Evolutionary conservation across 2,888 invertebrate genomes (phyloP).

Genomic region (Thera obeliscata): DNA sequence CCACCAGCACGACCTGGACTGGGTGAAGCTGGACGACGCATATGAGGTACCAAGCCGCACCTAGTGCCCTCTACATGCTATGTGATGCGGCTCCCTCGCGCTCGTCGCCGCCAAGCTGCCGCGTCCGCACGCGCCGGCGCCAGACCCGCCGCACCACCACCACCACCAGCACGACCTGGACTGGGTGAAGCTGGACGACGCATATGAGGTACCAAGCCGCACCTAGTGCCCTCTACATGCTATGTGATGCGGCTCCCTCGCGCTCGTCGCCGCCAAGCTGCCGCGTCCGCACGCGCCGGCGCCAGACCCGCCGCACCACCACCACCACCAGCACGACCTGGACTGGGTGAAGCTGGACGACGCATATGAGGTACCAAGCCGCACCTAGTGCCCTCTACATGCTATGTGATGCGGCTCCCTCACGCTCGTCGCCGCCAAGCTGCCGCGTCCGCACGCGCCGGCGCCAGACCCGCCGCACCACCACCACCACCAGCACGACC

Average conservation of each 20-base stretch:
- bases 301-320: slow-evolving; percentile 83
- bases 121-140: slow-evolving; percentile 92
- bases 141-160: slow-evolving; percentile 82
- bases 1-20: slow-evolving; percentile 83
- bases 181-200: slow-evolving; percentile 87
- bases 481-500: slow-evolving; percentile 83
- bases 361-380: slow-evolving; percentile 85
- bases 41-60: slow-evolving; percentile 72
- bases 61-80: too few species aligned
- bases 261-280: slow-evolving; percentile 93
- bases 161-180: slow-evolving; percentile 83
- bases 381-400: too few species aligned
- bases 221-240: too few species aligned
- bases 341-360: slow-evolving; percentile 88
- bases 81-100: slow-evolving; percentile 91
- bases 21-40: slow-evolving; percentile 87
- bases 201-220: slow-evolving; percentile 75
- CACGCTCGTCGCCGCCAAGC: slow-evolving; percentile 92
- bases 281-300: slow-evolving; percentile 94
- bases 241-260: slow-evolving; percentile 90
- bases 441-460: slow-evolving; percentile 95
- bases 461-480: slow-evolving; percentile 80
- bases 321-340: slow-evolving; percentile 81
- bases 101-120: slow-evolving; percentile 95
- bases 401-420: slow-evolving; percentile 95